These are phyloP conservation scores for Lindbergichthys nudifrons DNA, from an alignment of 2,797 vertebrate species.

Conservation along the genomic window DNA sequence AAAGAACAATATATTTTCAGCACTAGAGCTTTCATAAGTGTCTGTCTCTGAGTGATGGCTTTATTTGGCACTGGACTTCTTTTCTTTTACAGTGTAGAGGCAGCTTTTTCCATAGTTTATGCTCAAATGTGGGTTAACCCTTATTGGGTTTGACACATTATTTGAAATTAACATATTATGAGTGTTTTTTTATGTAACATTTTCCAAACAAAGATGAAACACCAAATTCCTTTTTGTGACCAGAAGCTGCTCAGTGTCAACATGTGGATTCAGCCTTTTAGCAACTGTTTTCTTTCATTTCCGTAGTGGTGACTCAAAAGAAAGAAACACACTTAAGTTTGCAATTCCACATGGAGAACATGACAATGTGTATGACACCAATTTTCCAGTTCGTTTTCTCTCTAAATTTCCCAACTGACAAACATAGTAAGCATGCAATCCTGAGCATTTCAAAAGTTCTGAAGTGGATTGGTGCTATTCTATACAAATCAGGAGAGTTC, in stretches of 20 bases:
- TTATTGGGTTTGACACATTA: conserved; percentile 20
- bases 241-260: conserved; percentile 18
- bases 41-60: conserved; percentile 52
- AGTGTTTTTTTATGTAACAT: conserved; percentile 17
- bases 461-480: conserved; percentile 8
- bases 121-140: conserved; percentile 8
- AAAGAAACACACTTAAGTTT: conserved; percentile 30
- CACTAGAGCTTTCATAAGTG: conserved; percentile 26
- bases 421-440: conserved; percentile 28
- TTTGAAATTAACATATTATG: conserved; percentile 26
- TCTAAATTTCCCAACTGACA: conserved; percentile 47
- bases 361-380: conserved; percentile 45
- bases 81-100: conserved; percentile 29
- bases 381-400: conserved; percentile 54
- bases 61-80: conserved; percentile 38
- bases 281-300: conserved; percentile 35
- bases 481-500: not conserved
- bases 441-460: conserved; percentile 12
- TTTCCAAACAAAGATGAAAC: conserved; percentile 36
- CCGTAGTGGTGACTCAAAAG: conserved; percentile 36
- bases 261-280: conserved; percentile 37
- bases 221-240: conserved; percentile 12
- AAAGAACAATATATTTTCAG: conserved; percentile 49
- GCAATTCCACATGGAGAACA: conserved; percentile 39
- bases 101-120: conserved; percentile 16